Conservation (phyloP, 2,888 invertebrate genomes). For the Drosophila borealis region DNA sequence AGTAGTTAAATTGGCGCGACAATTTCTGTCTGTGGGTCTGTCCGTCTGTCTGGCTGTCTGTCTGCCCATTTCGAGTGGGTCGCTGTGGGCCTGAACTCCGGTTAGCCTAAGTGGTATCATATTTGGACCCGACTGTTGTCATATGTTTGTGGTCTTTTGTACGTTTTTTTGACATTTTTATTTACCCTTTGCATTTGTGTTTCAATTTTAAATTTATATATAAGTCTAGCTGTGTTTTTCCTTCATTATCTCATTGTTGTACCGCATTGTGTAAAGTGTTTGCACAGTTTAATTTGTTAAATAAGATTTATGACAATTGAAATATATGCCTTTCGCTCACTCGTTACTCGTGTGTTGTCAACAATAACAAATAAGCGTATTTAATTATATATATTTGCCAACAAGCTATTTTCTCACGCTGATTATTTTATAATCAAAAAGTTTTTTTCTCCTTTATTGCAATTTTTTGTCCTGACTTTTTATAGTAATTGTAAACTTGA, state of each 20-base stretch:
- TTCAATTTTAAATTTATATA: constrained; percentile 50
- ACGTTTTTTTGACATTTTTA: constrained; percentile 33
- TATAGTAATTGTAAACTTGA: constrained; percentile 47
- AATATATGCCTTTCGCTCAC: constrained; percentile 8
- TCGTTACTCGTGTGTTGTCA: constrained; percentile 10
- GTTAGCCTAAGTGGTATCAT: constrained; percentile 55
- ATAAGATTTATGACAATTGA: constrained; percentile 69
- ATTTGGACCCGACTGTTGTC: constrained; percentile 44
- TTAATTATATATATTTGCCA: constrained; percentile 24
- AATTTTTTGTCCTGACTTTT: not conserved
- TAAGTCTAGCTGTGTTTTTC: constrained; percentile 8
- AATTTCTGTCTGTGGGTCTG: constrained; percentile 51
- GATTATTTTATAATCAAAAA: constrained; percentile 57
- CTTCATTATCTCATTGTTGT: constrained; percentile 31
- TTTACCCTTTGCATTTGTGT: constrained; percentile 49
- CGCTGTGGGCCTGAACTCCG: constrained; percentile 29
- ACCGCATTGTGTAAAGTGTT: constrained; percentile 35
- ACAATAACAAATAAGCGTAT: constrained; percentile 35
- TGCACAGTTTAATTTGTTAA: constrained; percentile 64
- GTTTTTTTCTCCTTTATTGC: constrained; percentile 14
- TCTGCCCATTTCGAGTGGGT: constrained; percentile 27
- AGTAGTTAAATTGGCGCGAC: constrained; percentile 64
- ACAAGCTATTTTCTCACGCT: constrained; percentile 64
- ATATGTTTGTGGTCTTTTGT: constrained; percentile 27
- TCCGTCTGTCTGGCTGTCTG: constrained; percentile 20